These are phyloP conservation scores for Jaculus jaculus DNA, from an alignment of 2,113 vertebrate species.

Conservation along the genomic window DNA sequence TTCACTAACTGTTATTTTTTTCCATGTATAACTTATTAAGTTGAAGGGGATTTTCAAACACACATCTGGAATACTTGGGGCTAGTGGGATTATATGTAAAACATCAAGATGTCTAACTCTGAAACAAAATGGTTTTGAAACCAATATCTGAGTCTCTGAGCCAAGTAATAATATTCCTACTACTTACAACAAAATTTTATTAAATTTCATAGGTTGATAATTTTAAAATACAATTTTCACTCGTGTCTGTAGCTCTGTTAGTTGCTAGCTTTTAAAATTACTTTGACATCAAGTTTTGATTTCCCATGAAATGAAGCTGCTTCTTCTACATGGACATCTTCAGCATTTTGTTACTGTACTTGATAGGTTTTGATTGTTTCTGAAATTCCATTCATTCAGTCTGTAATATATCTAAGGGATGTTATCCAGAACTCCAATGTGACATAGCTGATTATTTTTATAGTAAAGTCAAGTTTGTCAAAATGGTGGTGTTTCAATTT, in stretches of 20 bases:
- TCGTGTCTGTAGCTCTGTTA: not conserved
- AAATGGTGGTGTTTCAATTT: not conserved
- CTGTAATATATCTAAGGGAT: not conserved
- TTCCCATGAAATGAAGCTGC: slow-evolving; percentile 36
- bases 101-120: not conserved
- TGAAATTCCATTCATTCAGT: slow-evolving; percentile 10
- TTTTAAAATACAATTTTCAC: not conserved
- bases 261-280: slow-evolving; percentile 4
- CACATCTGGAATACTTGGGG: slow-evolving; percentile 8
- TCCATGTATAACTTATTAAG: slow-evolving; percentile 1
- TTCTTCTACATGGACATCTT: not conserved
- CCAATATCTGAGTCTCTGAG: not conserved
- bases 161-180: not conserved
- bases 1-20: not conserved
- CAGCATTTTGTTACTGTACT: not conserved
- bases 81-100: not conserved
- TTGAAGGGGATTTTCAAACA: slow-evolving; percentile 4
- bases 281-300: slow-evolving; percentile 6
- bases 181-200: slow-evolving; percentile 13
- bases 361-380: slow-evolving; percentile 1
- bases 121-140: not conserved
- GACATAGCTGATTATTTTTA: not conserved
- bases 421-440: not conserved
- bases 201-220: not conserved
- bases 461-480: not conserved